These are phyloP conservation scores for Cladopsammia gracilis DNA, from an alignment of 64 coral and sea anemone genomes.

Conservation along the genomic window DNA sequence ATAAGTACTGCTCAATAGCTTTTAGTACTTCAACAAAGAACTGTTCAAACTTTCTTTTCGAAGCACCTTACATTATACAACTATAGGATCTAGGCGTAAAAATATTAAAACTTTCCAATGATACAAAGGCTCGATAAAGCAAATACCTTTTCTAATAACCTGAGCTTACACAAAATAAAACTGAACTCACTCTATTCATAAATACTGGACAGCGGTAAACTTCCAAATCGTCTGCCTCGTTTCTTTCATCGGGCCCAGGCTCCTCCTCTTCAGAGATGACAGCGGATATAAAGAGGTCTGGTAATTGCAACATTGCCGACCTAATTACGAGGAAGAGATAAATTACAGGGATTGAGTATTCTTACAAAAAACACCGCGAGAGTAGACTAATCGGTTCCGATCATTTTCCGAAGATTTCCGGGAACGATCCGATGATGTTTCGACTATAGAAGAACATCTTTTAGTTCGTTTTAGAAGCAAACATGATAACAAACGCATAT, in stretches of 20 bases:
- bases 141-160: no score
- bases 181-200: conserved; percentile 57
- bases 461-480: no score
- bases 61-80: no score
- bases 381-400: not conserved
- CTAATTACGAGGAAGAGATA: not conserved
- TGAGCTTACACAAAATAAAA: not conserved
- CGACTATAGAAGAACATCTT: no score
- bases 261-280: conserved; percentile 13
- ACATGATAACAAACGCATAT: no score
- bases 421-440: no score
- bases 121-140: no score
- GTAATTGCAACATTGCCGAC: conserved; percentile 18
- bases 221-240: conserved; percentile 14
- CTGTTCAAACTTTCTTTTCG: no score
- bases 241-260: not conserved
- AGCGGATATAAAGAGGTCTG: conserved; percentile 59
- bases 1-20: no score
- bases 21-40: no score
- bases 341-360: not conserved
- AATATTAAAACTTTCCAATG: no score
- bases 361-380: not conserved
- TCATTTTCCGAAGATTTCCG: not conserved
- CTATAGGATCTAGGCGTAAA: no score
- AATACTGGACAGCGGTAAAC: conserved; percentile 79